A percentile compares a stretch with the other conserved stretches of the same genome.
Conservation (phyloP, 2,888 invertebrate species). For the Eupithecia centaureata region DNA sequence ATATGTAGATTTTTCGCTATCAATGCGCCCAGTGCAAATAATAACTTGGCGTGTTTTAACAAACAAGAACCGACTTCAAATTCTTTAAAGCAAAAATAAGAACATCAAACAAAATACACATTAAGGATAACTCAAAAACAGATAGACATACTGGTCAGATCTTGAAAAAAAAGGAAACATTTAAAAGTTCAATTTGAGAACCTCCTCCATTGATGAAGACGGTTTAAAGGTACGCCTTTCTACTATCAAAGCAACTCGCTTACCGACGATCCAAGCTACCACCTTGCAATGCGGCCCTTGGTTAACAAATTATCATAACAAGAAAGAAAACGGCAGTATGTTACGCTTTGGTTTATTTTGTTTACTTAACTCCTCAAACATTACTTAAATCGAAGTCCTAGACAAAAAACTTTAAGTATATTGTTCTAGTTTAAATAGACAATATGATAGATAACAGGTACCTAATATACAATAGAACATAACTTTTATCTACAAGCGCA, state of each 20-base stretch:
- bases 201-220: too few species aligned
- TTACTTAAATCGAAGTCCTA: neutral
- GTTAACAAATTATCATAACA: neutral
- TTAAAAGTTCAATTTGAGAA: too few species aligned
- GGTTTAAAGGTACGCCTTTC: too few species aligned
- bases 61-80: too few species aligned
- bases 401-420: neutral
- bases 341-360: neutral
- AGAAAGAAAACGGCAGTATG: neutral
- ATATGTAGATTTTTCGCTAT: neutral
- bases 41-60: too few species aligned
- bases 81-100: too few species aligned
- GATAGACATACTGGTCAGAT: too few species aligned
- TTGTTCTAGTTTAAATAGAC: neutral
- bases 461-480: neutral
- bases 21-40: neutral
- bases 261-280: neutral
- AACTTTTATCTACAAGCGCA: slow-evolving; percentile 20
- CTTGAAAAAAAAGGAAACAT: too few species aligned
- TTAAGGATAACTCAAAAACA: too few species aligned
- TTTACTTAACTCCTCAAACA: neutral
- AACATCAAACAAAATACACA: too few species aligned
- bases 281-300: neutral
- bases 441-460: neutral
- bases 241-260: neutral